Percentiles rank a stretch among this genome's conserved stretches.
Conservation (phyloP, 2,888 invertebrate species). For the Ganaspis brasiliensis region DNA sequence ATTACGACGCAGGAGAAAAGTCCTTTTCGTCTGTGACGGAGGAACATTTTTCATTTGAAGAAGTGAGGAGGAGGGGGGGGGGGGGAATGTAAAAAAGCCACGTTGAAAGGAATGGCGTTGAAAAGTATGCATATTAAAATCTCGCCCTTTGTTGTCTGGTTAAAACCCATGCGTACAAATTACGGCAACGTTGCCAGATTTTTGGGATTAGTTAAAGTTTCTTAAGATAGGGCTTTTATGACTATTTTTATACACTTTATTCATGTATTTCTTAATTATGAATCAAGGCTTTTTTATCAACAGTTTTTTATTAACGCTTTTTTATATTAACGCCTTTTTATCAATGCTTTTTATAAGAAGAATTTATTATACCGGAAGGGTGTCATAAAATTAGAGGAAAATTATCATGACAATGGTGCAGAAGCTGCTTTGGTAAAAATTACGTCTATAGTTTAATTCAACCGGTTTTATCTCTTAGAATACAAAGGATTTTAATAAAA, state of each 20-base stretch:
- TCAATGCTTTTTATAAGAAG: no score
- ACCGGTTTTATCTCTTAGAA: no score
- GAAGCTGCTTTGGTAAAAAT: no score
- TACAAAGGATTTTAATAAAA: no score
- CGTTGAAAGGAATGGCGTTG: conserved; percentile 34
- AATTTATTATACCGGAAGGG: no score
- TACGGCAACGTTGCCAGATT: conserved; percentile 14
- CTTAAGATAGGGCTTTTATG: not conserved
- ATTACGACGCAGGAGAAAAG: conserved; percentile 35
- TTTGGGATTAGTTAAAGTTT: conserved; percentile 12
- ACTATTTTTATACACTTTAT: not conserved
- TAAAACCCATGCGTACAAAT: conserved; percentile 36
- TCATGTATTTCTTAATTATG: not conserved
- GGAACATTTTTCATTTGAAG: conserved; percentile 26
- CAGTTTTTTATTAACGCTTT: no score
- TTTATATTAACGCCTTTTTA: no score
- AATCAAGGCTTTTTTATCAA: no score
- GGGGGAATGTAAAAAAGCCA: conserved; percentile 32
- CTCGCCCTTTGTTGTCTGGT: conserved; percentile 39
- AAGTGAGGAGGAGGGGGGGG: no score
- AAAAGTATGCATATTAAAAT: conserved; percentile 42
- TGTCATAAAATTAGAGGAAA: no score
- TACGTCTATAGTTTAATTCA: no score
- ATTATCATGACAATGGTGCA: no score
- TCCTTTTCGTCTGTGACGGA: conserved; percentile 28